Conservation (phyloP, 1,140 invertebrate species). For the Hestina assimilis region DNA sequence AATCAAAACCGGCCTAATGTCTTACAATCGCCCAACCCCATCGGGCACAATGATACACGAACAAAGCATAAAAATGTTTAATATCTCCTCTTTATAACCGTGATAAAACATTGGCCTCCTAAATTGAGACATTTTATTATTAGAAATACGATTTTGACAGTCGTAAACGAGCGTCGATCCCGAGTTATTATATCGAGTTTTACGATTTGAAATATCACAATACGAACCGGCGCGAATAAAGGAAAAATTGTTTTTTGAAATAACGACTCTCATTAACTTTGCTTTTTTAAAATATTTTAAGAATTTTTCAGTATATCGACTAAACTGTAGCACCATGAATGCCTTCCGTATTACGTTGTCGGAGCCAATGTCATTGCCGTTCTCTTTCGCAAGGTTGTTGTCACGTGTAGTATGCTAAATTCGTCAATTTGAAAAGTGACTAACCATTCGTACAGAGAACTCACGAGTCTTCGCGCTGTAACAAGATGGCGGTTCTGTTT, state of each 20-base stretch:
- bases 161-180: slow-evolving; percentile 60
- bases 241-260: slow-evolving; percentile 22
- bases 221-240: slow-evolving; percentile 30
- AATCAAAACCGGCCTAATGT: slow-evolving; percentile 13
- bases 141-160: slow-evolving; percentile 74
- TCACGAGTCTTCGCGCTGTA: not conserved
- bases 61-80: slow-evolving; percentile 61
- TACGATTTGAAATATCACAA: slow-evolving; percentile 64
- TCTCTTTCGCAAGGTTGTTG: slow-evolving; percentile 57
- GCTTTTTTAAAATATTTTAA: not conserved
- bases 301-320: slow-evolving; percentile 8
- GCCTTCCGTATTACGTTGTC: slow-evolving; percentile 58
- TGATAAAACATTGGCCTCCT: slow-evolving; percentile 67
- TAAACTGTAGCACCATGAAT: slow-evolving; percentile 14
- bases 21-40: slow-evolving; percentile 34
- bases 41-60: slow-evolving; percentile 48
- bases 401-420: slow-evolving; percentile 2
- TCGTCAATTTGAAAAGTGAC: not conserved
- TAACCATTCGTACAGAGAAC: not conserved
- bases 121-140: slow-evolving; percentile 76
- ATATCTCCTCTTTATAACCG: slow-evolving; percentile 59
- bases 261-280: not conserved
- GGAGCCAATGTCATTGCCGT: slow-evolving; percentile 65
- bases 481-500: slow-evolving; percentile 14
- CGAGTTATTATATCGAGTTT: slow-evolving; percentile 65